These are phyloP conservation scores for Pectinophora gossypiella DNA, from an alignment of 1,140 invertebrate species.

Conservation along the genomic window DNA sequence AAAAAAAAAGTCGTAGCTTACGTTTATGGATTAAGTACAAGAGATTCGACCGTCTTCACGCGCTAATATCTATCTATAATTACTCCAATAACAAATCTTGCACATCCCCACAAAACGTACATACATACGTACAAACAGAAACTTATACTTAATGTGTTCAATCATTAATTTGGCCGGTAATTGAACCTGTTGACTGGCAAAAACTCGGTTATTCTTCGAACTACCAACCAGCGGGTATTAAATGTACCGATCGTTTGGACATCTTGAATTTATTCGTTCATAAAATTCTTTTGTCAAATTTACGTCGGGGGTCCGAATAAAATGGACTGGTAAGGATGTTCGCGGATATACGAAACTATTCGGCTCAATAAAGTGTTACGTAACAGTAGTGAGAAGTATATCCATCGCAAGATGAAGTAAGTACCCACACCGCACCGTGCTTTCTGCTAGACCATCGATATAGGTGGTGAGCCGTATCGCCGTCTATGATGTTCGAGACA, in stretches of 20 bases:
- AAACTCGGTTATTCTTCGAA: constrained; percentile 63
- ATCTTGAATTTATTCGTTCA: constrained; percentile 64
- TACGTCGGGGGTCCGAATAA: constrained; percentile 52
- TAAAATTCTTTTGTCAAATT: constrained; percentile 70
- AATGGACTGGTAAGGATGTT: constrained; percentile 23
- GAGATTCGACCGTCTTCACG: too few relatives aligned
- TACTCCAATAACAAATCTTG: too few relatives aligned
- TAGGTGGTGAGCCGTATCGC: too few relatives aligned
- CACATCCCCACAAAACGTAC: too few relatives aligned
- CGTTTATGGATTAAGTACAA: too few relatives aligned
- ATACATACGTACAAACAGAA: too few relatives aligned
- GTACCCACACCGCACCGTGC: neutral
- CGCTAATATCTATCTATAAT: too few relatives aligned
- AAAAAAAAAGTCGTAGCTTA: too few relatives aligned
- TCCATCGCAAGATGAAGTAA: too few relatives aligned
- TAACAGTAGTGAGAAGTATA: neutral
- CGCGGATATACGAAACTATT: neutral
- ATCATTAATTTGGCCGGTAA: constrained; percentile 71
- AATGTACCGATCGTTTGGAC: constrained; percentile 1
- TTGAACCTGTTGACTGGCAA: constrained; percentile 56
- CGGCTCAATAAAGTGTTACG: too few relatives aligned
- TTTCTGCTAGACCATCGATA: too few relatives aligned
- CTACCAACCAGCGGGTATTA: constrained; percentile 3
- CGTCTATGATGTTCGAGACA: too few relatives aligned
- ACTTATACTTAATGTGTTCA: constrained; percentile 69